Evolutionary conservation across 2,113 vertebrate genomes (phyloP), one percentile per base, ranked within the genome.

Genomic region (Plecturocebus donacophilus): DNA sequence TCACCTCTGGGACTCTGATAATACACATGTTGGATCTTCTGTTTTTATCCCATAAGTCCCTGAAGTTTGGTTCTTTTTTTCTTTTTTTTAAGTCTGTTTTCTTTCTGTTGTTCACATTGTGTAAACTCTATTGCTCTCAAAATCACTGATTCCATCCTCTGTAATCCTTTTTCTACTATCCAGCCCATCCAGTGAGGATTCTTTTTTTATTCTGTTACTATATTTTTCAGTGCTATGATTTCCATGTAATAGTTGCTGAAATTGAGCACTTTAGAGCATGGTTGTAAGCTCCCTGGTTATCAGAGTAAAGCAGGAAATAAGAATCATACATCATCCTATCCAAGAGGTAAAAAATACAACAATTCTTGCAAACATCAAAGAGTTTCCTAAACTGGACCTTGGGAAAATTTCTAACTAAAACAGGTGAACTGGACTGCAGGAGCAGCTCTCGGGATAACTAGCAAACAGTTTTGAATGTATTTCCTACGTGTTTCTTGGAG

Each of bases 231-330:
- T 52, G 23, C 20, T 71, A 8, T 76, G 82, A 77, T 90, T 83
- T 83, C 61, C 35, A 79, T 52, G 14, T 68, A 9, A 68, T 64
- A 45, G 6, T 52, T 87, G 23, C 81, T 90, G 58, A 96, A 68
- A 73, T 17, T 20, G 14, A 76, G 8, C 16, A 38, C 11, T 86
- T 90, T 75, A 79, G 83, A 95, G 87, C 14, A 27, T 86, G n/a
- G 49, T 47, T 93, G 20, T 94, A 75, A 90, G 25, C 66, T 92
- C 80, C 40, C 83, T 70, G 38, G 66, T 56, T 68, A 32, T 70
- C 58, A 64, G 6, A 17, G 61, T 84, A 80, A 96, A 87, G n/a
- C 32, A 88, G 47, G 54, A 93, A 95, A 83, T 54, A 87, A 86
- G 77, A 92, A 54, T 49, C 49, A 21, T 32, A 21, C 6, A 8